Evolutionary conservation across 2,113 vertebrate species (phyloP), one percentile per base, ranked within the genome.

Genomic region (Brachypteracias leptosomus): DNA sequence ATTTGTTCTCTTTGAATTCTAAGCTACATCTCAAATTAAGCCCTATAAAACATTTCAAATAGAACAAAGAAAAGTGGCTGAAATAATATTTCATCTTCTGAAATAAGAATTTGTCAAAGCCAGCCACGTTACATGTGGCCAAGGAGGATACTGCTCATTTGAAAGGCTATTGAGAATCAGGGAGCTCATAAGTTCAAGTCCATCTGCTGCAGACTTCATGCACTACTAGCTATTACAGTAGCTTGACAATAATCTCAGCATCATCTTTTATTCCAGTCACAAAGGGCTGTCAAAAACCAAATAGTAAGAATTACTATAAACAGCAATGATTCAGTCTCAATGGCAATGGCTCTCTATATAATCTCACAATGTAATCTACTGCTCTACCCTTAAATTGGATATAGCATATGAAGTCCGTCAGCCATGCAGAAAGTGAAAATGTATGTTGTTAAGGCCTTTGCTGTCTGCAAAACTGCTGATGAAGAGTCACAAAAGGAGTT

Each of bases 291-390:
- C 96, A 97, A 92, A 97, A 92, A 87, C 91, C 95, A 96, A 98
- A 97, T 91, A 95, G 86, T 89, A 95, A 94, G 93, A 96, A 97
- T 97, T 97, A 96, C 93, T 95, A 89, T 95, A 94, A 97, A 96
- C 88, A 97, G 89, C 95, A 93, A 26, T 81, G 81, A 90, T 87
- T 94, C 74, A 77, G 94, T 91, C 92, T 95, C 63, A 28, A 85
- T 95, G 91, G 91, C 92, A 95, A 66, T 93, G 55, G 66, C 90
- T 94, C 80, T 96, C 96, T 95, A 3, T 95, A 3, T 96, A 94
- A 95, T 95, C 96, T 68, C 92, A 95, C 94, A 96, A 78, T 96
- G 95, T 95, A 97, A 97, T 97, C 94, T 97, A 81, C 80, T 61
- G 68, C 88, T 96, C 81, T 97, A 44, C 82, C 88, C 95, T 97